Evolutionary conservation across 2,113 vertebrate genomes (phyloP), one percentile per base, ranked within the genome.

Genomic region (Gallinago jamesoni): DNA sequence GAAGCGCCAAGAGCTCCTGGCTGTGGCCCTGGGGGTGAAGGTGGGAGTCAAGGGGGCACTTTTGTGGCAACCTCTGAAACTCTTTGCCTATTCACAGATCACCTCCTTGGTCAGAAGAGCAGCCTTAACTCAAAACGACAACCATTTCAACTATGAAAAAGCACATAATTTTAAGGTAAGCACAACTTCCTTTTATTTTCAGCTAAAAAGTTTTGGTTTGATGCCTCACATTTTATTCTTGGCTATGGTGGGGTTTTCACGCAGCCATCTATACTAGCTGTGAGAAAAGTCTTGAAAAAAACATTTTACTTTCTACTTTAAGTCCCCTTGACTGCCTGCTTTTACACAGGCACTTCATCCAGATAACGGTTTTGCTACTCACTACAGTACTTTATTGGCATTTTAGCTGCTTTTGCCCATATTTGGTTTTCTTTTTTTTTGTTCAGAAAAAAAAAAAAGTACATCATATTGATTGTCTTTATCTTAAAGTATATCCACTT

Each of bases 161-260:
- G 98, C 99, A 90, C 99, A 99, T 98, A 99, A 99, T 98, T 99
- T 99, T 91, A 99, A 99, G 99, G 99, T 99, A 98, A 99, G 98
- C 31, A n/a, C 37, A 9, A 23, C 33, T 69, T 78, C 27, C 30
- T 60, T 23, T 56, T 70, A 8, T 80, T 85, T 82, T 39, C 19
- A 10, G 25, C 28, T 41, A 14, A 11, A 45, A 87, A 81, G 59
- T 92, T 70, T 45, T 56, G 41, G 31, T 93, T 57, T 37, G 23
- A 43, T 81, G 45, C 37, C 21, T 74, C 6, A 13, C 7, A 2
- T 62, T 84, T 56, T 77, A 9, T 62, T 90, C 69, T 68, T 80
- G 83, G 12, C 72, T 69, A 16, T 53, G 27, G 18, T 52, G 15
- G 41, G 31, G 5, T 67, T 93, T 94, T 57, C 30, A 33, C 1